Base-by-base conservation (phyloP, 1,140 invertebrate genomes). In the Pseudomyrmex pallidus region DNA sequence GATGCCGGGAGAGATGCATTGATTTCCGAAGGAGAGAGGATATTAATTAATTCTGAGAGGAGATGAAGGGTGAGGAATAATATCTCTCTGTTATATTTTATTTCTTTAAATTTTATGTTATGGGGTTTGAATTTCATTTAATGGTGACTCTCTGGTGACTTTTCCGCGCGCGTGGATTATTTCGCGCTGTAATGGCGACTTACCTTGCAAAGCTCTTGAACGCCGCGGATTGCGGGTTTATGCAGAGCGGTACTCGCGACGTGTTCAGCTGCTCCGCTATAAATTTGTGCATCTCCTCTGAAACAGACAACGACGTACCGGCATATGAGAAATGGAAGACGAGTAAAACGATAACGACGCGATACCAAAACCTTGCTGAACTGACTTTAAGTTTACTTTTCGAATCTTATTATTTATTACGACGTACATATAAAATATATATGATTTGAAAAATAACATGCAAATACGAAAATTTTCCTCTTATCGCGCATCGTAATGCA, bases 201-300 rank as follows among this genome's bases (percentile, higher is more conserved):
- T 97, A 99, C 98, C 98, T 99, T 95, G 98, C 98, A 96, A 99
- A 99, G 96, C 98, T 99, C 95, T 99, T 99, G 96, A 99, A 99
- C 93, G 99, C 98, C 92, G 99, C 98, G 90, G 98, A 99, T 95
- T 99, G 98, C 85, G 99, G 99, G 96, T 99, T 99, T 95, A 99
- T 99, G 95, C 99, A 99, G 74, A 99, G 96, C 87, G 99, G 99
- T 83, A 99, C 98, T 83, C 98, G 96, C 91, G 97, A 97, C 89
- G 97, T 98, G 93, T 98, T 98, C 92, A 99, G 96, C 94, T 99
- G 98, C 94, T 99, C 98, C 88, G 97, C 97, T 94, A 99, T 99
- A 95, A 99, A 99, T 95, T 98, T 98, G 96, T 99, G 98, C 95
- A 99, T 97, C 96, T 98, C 97, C 96, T 99, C 98, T 98, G 97